Base-by-base conservation (phyloP, 2,113 vertebrate species). In the Mirounga angustirostris region DNA sequence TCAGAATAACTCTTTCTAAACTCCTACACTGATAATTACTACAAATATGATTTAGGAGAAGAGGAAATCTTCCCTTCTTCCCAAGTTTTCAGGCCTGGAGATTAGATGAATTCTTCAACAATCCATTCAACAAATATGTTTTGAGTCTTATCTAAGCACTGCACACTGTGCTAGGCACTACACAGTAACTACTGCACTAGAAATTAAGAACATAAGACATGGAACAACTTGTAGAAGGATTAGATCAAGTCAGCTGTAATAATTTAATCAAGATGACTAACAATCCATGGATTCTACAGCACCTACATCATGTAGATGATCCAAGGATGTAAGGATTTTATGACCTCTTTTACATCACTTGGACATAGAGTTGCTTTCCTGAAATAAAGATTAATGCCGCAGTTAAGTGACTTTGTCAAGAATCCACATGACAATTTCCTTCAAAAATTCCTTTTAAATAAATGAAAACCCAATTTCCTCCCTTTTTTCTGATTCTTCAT, bases 21-120 rank as follows among this genome's bases (percentile, higher is more conserved):
- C 40, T 22, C 73, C 40, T 76, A 46, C 40, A 76, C 24, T 16
- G 3, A 90, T 46, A 61, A 92, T 65, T 33, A 36, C 15, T 28
- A 54, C 6, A 81, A 89, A 85, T 52, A 58, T 26, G 4, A 96
- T 50, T 80, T 89, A 63, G 69, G 81, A 94, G 15, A 69, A 19
- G 1, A 81, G 19, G 61, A 22, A 76, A 43, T 65, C 43, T 73
- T 97, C 50, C 59, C 11, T 89, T 76, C 61, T 79, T 89, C 79
- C 24, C 88, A 19, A 58, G 56, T 92, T 97, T 94, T 92, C 79
- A 92, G n/a, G 63, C 67, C 28, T 78, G 30, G 33, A 82, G 14
- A 65, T 63, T n/a, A 86, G 18, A 74, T 18, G 19, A 63, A 58
- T 65, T 74, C 50, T 95, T 54, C 14, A 95, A 71, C 16, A 84